Evolutionary conservation across 2,797 vertebrate genomes (phyloP).

Genomic region (Phataginus tetradactyla): DNA sequence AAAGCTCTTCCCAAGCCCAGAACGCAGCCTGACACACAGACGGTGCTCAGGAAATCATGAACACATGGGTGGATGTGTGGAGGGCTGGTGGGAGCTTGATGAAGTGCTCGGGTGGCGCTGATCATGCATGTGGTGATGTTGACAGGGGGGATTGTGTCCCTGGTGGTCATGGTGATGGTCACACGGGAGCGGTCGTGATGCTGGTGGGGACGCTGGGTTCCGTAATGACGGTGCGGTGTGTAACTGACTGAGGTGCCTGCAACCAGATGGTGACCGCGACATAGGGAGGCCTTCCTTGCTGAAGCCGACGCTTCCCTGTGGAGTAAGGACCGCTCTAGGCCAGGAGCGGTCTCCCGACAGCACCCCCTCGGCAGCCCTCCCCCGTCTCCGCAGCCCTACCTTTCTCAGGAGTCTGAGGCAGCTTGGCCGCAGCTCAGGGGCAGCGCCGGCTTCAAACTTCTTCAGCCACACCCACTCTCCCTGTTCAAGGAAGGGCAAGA

Average conservation of each 20-base stretch:
- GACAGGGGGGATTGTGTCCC: not conserved
- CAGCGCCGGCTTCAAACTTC: slow-evolving; percentile 88
- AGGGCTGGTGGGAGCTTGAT: no score
- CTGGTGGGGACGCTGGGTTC: no score
- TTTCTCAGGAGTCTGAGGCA: slow-evolving; percentile 92
- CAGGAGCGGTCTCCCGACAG: not conserved
- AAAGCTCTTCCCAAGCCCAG: not conserved
- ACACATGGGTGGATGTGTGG: rapidly evolving
- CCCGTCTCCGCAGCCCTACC: slow-evolving; percentile 80
- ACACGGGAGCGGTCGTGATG: not conserved
- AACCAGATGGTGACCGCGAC: rapidly evolving
- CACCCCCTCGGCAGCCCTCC: rapidly evolving
- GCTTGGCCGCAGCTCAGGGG: slow-evolving; percentile 89
- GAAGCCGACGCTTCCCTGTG: not conserved
- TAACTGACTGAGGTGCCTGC: not conserved
- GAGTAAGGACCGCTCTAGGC: not conserved
- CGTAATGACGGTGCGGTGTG: not conserved
- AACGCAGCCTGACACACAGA: not conserved
- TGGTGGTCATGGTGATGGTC: not conserved
- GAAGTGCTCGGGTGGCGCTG: not conserved
- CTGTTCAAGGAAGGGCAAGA: slow-evolving; percentile 81
- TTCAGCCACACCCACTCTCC: slow-evolving; percentile 97
- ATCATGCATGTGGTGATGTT: rapidly evolving
- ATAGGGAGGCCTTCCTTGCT: not conserved
- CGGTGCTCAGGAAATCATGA: not conserved